Evolutionary conservation across 2,888 invertebrate species (phyloP).

Genomic region (Eueremaeus valkanovi): DNA sequence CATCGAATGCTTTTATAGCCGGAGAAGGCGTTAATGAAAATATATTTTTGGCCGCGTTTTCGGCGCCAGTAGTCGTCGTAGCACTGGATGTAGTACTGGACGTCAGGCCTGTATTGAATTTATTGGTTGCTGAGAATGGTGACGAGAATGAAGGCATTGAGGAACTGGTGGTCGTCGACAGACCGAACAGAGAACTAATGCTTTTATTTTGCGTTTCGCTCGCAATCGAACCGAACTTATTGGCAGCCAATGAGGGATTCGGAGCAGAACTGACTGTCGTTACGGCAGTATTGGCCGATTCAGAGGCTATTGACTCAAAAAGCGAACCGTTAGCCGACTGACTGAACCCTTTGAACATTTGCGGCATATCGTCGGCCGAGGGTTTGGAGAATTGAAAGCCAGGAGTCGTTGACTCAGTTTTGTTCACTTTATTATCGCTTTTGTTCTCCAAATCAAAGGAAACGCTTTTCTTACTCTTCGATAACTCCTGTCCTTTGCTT

Average conservation of each 20-base stretch:
- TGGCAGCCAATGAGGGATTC: background rate
- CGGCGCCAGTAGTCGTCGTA: background rate
- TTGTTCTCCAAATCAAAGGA: background rate
- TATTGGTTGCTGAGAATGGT: background rate
- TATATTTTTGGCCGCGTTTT: background rate
- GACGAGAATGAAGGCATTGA: background rate
- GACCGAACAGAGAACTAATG: background rate
- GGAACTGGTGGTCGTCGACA: background rate
- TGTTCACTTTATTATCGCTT: background rate
- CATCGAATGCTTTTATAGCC: background rate
- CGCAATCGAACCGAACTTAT: background rate
- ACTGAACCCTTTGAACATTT: background rate
- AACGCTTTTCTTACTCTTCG: background rate
- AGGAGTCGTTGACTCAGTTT: background rate
- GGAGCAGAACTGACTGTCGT: background rate
- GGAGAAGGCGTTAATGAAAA: background rate
- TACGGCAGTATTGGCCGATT: background rate
- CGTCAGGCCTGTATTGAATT: background rate
- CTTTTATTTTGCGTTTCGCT: background rate
- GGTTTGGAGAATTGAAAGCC: conserved; percentile 5
- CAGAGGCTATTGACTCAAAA: background rate
- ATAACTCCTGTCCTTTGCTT: background rate
- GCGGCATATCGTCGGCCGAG: background rate
- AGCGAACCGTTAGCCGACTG: background rate
- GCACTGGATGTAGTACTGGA: background rate